Conservation (phyloP, 2,113 vertebrate species). For the Cisticola juncidis region DNA sequence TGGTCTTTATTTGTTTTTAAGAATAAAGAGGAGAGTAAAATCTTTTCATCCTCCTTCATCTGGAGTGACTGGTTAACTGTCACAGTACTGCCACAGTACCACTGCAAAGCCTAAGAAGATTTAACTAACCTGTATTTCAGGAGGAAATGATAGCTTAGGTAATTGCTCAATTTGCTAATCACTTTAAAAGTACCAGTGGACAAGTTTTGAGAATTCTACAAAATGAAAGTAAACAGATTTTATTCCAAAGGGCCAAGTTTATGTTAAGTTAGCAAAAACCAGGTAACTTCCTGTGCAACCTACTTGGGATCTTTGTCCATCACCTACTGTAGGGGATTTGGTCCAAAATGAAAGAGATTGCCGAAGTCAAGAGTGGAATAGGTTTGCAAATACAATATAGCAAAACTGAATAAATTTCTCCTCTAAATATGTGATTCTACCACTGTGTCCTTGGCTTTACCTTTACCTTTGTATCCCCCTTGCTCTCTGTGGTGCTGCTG, state of each 20-base stretch:
- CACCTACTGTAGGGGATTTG: neutral
- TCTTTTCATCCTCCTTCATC: neutral
- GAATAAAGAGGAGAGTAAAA: neutral
- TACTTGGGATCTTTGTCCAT: neutral
- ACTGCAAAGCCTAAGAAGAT: neutral
- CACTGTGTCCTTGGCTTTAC: neutral
- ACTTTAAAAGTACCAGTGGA: neutral
- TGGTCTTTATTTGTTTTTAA: neutral
- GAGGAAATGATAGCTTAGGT: neutral
- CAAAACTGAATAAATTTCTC: neutral
- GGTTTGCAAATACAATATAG: neutral
- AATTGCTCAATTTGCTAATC: neutral
- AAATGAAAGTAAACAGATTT: neutral
- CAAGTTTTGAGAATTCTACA: neutral
- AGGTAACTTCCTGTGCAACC: neutral
- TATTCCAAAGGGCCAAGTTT: neutral
- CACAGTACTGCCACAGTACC: too few relatives aligned
- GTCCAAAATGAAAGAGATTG: neutral
- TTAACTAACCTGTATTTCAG: neutral
- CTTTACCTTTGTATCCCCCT: neutral
- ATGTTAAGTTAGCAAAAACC: neutral
- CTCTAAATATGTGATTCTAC: neutral
- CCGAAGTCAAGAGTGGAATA: neutral
- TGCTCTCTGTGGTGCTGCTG: neutral
- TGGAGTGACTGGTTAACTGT: neutral